Percentiles rank a stretch among this genome's conserved stretches.
phyloP scores from a whole-genome alignment of 2,797 vertebrate species.

The Acropternis orthonyx region DNA sequence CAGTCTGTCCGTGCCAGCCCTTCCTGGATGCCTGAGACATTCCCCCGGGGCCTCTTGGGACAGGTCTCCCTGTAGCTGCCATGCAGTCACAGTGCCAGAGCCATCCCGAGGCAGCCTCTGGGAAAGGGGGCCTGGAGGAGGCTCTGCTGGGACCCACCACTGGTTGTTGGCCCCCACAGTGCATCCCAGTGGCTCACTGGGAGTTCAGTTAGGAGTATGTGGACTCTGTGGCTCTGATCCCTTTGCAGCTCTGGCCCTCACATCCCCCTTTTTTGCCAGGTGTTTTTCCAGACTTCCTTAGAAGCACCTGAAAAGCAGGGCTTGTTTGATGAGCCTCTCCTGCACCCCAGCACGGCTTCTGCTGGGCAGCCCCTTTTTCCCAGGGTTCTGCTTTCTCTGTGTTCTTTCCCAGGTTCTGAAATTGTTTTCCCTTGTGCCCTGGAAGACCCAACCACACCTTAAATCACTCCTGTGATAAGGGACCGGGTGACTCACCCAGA shows the following conservation, averaged over 20 bases:
- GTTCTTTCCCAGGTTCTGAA: not conserved
- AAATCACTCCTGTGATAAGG: constrained; percentile 36
- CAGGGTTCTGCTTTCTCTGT: not conserved
- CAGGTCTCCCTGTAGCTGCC: not conserved
- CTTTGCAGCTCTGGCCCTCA: not conserved
- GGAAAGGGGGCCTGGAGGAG: not conserved
- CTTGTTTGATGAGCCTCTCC: not conserved
- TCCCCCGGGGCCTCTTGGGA: not conserved
- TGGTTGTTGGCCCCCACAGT: not conserved
- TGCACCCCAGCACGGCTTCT: not conserved
- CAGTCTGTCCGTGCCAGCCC: not conserved
- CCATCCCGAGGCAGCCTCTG: too few species aligned
- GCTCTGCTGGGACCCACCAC: not conserved
- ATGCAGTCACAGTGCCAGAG: not conserved
- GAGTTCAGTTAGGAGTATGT: not conserved
- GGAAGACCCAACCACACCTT: constrained; percentile 48
- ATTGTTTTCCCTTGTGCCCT: not conserved
- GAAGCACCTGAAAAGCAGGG: not conserved
- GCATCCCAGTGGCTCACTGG: accelerated
- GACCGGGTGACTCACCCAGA: not conserved
- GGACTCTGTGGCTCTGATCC: not conserved
- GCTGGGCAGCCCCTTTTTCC: not conserved
- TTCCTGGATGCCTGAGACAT: not conserved
- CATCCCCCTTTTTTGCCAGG: not conserved
- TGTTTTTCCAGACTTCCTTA: not conserved